phyloP scores from a whole-genome alignment of 1,140 invertebrate species.

The Propsilocerus akamusi region DNA sequence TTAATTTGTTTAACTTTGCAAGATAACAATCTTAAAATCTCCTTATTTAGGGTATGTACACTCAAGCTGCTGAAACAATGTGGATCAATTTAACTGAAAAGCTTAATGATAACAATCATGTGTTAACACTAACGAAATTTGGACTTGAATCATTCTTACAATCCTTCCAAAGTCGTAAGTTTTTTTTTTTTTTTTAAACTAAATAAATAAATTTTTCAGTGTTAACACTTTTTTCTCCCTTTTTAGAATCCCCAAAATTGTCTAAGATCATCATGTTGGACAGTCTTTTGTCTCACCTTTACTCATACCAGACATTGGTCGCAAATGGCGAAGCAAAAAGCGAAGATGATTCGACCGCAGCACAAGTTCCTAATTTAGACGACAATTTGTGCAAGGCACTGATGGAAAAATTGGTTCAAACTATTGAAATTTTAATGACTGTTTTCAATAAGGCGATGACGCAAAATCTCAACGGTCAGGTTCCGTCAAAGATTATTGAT shows the following conservation, averaged over 20 bases:
- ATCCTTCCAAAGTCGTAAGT: constrained; percentile 14
- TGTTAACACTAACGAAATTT: constrained; percentile 16
- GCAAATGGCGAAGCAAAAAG: constrained; percentile 11
- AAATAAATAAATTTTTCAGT: neutral
- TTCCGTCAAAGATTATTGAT: constrained; percentile 15
- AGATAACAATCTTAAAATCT: neutral
- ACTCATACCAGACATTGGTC: constrained; percentile 6
- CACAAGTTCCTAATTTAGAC: constrained; percentile 10
- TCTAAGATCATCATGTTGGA: constrained; percentile 20
- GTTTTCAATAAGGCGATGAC: constrained; percentile 15
- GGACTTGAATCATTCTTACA: constrained; percentile 20
- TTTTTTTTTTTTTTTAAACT: neutral
- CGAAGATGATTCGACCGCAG: constrained; percentile 9
- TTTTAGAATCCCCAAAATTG: constrained; percentile 14
- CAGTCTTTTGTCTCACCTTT: constrained; percentile 19
- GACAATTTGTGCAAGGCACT: constrained; percentile 10
- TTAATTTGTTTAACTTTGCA: neutral
- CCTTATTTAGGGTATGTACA: constrained; percentile 15
- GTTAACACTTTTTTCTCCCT: neutral
- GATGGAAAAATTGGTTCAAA: constrained; percentile 14
- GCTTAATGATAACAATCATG: constrained; percentile 17
- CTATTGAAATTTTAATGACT: constrained; percentile 14
- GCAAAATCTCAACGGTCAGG: constrained; percentile 15
- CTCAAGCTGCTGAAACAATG: constrained; percentile 19
- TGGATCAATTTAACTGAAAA: constrained; percentile 20